Percentiles rank a stretch among this genome's conserved stretches.
Conservation (phyloP, 2,888 invertebrate species). For the Temnothorax ravouxi region DNA sequence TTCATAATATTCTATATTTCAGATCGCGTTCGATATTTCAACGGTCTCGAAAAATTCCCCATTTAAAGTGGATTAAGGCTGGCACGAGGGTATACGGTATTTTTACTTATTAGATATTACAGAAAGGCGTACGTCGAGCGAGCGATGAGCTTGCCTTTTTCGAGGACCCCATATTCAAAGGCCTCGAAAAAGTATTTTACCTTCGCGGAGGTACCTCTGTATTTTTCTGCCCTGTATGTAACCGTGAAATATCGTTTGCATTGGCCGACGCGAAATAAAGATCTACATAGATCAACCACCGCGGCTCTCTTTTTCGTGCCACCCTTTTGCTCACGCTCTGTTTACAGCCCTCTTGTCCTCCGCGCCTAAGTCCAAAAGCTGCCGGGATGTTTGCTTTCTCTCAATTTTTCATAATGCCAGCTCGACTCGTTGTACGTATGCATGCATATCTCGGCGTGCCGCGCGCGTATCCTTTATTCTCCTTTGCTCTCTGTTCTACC, state of each 20-base stretch:
- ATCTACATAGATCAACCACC: slow-evolving; percentile 16
- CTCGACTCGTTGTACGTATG: slow-evolving; percentile 15
- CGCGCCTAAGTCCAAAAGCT: slow-evolving; percentile 38
- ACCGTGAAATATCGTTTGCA: slow-evolving; percentile 35
- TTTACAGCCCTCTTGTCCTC: slow-evolving; percentile 44
- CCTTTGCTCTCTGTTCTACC: background rate
- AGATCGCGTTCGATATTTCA: background rate
- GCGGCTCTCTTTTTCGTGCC: slow-evolving; percentile 15
- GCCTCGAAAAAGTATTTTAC: background rate
- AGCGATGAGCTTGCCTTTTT: background rate
- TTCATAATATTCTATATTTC: background rate
- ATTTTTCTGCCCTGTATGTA: background rate
- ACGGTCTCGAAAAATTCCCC: background rate
- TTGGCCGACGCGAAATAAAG: slow-evolving; percentile 2
- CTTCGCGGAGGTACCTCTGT: background rate
- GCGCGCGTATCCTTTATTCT: slow-evolving; percentile 32
- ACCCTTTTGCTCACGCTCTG: slow-evolving; percentile 35
- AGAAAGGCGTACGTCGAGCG: background rate
- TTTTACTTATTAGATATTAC: slow-evolving; percentile 23
- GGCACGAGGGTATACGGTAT: background rate
- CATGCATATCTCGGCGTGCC: slow-evolving; percentile 58
- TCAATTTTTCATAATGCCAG: slow-evolving; percentile 76
- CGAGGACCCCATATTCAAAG: background rate
- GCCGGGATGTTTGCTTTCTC: slow-evolving; percentile 76
- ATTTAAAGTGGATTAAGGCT: background rate